Evolutionary conservation across 2,888 invertebrate genomes (phyloP), one percentile per base, ranked within the genome.

Genomic region (Laspeyria flexula): DNA sequence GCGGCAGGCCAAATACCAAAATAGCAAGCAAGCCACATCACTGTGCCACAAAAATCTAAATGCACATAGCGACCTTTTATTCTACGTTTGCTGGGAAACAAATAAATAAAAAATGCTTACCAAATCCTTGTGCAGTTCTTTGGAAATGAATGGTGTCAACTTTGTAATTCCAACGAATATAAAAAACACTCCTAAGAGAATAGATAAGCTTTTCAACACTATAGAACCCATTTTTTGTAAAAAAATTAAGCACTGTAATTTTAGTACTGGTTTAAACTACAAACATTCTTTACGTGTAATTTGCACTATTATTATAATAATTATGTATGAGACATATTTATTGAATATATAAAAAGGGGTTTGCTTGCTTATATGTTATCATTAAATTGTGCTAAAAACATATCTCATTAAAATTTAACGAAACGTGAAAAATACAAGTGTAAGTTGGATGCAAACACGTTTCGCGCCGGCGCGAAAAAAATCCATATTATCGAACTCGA

Each of bases 111-210:
- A 55, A 51, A 48, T 49, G 83, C 96, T 95, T 90, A 98, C 98
- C 96, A 99, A 94, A 92, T 99, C 98, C 94, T 97, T 98, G 87
- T 99, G 98, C 60, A 99, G 94, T 89, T 99, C 99, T 93, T 97
- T 97, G 75, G 97, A 98, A 66, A 99, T 95, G 74, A 96, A 95
- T 65, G 98, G 97, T 59, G 98, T 96, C 60, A 99, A 90, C 92
- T 99, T 99, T 79, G 99, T 96, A 52, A 96, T 95, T 52, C 99
- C 99, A 65, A 98, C 97, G 85, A 99, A 98, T 79, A 99, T 95
- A 87, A 99, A 99, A 93, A 99, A 99, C 74, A 98, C 93, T 56
- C 99, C 99, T 81, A 99, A 93, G 43, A 99, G 94, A 74, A 99
- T 93, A 42, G 98, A 98, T 74, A 99, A 94, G 81, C 98, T 97